phyloP scores from a whole-genome alignment of 2,797 vertebrate genomes.

The Peromyscus aztecus region DNA sequence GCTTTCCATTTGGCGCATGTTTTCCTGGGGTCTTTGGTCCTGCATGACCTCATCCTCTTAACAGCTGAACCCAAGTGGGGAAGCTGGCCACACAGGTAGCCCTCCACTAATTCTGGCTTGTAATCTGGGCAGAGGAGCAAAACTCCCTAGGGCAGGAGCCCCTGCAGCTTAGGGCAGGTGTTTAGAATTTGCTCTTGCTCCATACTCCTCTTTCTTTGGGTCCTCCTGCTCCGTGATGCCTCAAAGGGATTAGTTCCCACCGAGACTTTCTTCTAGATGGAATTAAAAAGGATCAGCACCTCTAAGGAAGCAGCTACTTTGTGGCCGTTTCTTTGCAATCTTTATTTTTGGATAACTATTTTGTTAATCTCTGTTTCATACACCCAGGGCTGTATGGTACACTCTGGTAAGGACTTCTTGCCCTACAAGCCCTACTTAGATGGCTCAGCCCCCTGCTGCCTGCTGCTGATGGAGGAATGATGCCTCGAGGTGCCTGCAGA shows the following conservation, averaged over 20 bases:
- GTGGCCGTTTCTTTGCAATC: not conserved
- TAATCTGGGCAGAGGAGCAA: not conserved
- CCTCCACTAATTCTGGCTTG: not conserved
- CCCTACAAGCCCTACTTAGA: not conserved
- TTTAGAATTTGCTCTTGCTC: constrained; percentile 18
- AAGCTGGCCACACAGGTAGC: not conserved
- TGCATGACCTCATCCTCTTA: not conserved
- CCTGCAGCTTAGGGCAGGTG: not conserved
- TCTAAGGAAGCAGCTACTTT: not conserved
- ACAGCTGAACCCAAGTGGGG: constrained; percentile 46
- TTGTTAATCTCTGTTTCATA: constrained; percentile 11
- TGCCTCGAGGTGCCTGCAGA: not conserved
- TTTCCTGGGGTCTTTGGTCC: constrained; percentile 63
- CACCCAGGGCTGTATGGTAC: no score
- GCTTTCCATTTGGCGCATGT: constrained; percentile 63
- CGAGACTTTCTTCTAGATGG: not conserved
- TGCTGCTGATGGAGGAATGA: not conserved
- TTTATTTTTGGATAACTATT: constrained; percentile 11
- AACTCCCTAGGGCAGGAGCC: not conserved
- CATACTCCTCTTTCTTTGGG: not conserved
- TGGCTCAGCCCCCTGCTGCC: not conserved
- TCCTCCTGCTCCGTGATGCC: rapidly evolving
- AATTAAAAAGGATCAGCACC: not conserved
- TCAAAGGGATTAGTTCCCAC: not conserved
- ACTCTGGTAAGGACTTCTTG: not conserved